Evolutionary conservation across 2,113 vertebrate species (phyloP).

Genomic region (Equus przewalskii): DNA sequence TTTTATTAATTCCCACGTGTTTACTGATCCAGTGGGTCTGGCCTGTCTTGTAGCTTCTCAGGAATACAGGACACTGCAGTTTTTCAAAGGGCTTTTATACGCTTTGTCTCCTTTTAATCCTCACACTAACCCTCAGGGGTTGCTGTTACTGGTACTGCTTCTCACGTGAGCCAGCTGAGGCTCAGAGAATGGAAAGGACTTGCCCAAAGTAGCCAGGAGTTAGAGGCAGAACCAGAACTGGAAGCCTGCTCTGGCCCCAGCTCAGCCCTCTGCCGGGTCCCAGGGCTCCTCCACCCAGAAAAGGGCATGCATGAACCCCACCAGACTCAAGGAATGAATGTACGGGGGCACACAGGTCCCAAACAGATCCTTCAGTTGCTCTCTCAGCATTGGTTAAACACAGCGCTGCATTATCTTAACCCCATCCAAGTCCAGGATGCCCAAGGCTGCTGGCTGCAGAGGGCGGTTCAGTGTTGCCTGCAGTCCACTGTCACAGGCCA

Average conservation of each 20-base stretch:
- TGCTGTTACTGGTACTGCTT: fast-evolving
- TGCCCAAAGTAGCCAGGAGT: background rate
- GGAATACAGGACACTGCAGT: fast-evolving
- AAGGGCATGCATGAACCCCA: fast-evolving
- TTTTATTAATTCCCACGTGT: fast-evolving
- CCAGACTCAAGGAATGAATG: fast-evolving
- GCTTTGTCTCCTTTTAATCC: fast-evolving
- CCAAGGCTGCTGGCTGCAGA: fast-evolving
- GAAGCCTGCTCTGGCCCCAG: background rate
- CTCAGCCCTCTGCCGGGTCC: background rate
- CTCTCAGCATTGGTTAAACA: background rate
- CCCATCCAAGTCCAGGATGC: background rate
- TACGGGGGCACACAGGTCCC: fast-evolving
- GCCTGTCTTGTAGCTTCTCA: background rate
- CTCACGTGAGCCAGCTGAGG: background rate
- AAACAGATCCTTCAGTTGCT: fast-evolving
- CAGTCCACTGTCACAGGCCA: fast-evolving
- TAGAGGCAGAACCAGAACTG: background rate
- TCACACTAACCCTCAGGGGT: background rate
- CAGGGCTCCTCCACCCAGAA: background rate
- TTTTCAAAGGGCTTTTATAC: fast-evolving
- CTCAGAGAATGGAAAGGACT: background rate
- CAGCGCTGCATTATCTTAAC: fast-evolving
- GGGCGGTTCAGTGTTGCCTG: background rate
- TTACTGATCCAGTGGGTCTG: fast-evolving